A percentile compares a stretch with the other conserved stretches of the same genome.
Evolutionary conservation across 2,113 vertebrate genomes (phyloP).

Genomic region (Falcunculus frontatus): DNA sequence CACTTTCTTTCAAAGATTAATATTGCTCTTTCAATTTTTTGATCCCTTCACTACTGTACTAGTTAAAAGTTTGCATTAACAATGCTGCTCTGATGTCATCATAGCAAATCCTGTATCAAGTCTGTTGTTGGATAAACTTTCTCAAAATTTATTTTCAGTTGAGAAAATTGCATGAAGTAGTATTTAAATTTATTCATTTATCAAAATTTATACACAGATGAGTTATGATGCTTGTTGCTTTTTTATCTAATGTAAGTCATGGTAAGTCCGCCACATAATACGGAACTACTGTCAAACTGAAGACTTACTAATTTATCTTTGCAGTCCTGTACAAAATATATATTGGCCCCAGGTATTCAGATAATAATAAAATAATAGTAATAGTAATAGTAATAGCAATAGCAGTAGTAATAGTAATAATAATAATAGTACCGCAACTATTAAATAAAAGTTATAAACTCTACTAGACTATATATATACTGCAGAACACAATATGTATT

Average conservation of each 20-base stretch:
- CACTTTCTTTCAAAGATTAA: background rate
- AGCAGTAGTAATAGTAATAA: background rate
- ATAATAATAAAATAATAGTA: background rate
- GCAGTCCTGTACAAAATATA: background rate
- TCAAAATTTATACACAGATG: background rate
- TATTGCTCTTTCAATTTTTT: background rate
- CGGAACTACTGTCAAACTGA: background rate
- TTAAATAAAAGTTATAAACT: background rate
- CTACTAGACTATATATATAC: background rate
- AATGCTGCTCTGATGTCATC: background rate
- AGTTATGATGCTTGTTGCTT: background rate
- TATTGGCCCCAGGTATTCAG: background rate
- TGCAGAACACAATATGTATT: background rate
- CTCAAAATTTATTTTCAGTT: background rate
- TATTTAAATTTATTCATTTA: background rate
- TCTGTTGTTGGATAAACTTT: background rate
- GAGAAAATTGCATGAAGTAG: background rate
- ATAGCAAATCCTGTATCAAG: background rate
- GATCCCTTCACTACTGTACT: background rate
- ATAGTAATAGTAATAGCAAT: no score
- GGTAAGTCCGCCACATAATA: background rate
- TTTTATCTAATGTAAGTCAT: background rate
- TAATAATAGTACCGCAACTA: fast-evolving
- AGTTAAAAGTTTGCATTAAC: background rate
- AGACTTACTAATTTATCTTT: background rate